Evolutionary conservation across 1,140 invertebrate genomes (phyloP), one percentile per base, ranked within the genome.

Genomic region (Lerema accius): DNA sequence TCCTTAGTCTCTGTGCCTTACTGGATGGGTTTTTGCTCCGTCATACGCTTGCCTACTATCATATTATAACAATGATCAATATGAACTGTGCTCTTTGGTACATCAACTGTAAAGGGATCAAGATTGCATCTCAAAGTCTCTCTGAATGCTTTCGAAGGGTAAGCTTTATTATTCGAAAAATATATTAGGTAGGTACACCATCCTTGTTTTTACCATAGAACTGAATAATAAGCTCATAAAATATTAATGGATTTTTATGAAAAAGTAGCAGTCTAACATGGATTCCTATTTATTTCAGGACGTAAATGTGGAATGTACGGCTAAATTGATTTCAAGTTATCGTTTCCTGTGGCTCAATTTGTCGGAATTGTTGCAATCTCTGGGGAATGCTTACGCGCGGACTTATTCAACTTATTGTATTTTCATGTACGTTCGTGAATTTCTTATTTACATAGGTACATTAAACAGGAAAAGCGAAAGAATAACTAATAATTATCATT

Each of bases 51-150:
- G 93, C 93, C 0, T 94, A 94, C 65, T 92, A 91, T 58, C 93
- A 94, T 62, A 93, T 94, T 23, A 93, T 94, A 16, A 93, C 91
- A 0, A 94, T 93, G 92, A 93, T 94, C 40, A 94, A 94, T 63
- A 94, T 94, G 93, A 93, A 93, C 65, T 93, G 92, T 56, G 93
- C 93, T 2, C 83, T 94, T 4, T 94, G 93, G 93, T 94, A 93
- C 67, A 94, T 94, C 15, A 94, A 94, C 71, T 94, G 93, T 68
- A 89, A 92, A 76, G 93, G 90, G 3, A 93, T 94, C 60, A 93
- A 92, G 63, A 91, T 92, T 40, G 93, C 93, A 0, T 92, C 92
- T 11, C 85, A 90, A 53, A 90, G 90, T 46, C 80, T 92, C 0
- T 91, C 91, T 0, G 79, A 85, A 37, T 91, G 90, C 62, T 92